Evolutionary conservation across 2,113 vertebrate genomes (phyloP).

Genomic region (Chrysochloris asiatica): DNA sequence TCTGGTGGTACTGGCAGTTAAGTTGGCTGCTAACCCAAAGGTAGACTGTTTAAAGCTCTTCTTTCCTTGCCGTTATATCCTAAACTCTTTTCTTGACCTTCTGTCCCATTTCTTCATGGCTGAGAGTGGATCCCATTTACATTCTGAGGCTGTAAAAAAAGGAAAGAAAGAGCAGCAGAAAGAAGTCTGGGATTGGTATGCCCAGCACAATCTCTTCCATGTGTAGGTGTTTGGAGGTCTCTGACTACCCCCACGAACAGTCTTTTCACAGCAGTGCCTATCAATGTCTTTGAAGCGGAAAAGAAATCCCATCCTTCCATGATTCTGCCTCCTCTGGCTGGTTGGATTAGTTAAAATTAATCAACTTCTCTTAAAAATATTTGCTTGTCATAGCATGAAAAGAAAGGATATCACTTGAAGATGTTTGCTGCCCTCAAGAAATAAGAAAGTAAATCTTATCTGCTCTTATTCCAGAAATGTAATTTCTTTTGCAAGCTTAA

Average conservation of each 20-base stretch:
- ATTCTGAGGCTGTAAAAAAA: accelerated
- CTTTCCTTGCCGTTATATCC: not conserved
- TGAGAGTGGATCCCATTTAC: too few relatives aligned
- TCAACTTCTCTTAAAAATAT: constrained; percentile 50
- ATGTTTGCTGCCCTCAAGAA: constrained; percentile 58
- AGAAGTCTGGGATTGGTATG: not conserved
- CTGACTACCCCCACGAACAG: accelerated
- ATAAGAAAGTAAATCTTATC: constrained; percentile 42
- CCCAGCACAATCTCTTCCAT: not conserved
- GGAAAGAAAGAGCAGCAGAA: not conserved
- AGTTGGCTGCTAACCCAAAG: not conserved
- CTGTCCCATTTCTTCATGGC: not conserved
- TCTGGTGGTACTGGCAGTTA: not conserved
- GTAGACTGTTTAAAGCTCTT: not conserved
- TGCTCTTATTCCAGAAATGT: constrained; percentile 62
- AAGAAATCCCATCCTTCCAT: constrained; percentile 48
- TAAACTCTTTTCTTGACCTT: not conserved
- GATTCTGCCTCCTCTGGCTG: constrained; percentile 63
- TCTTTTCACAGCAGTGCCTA: constrained; percentile 20
- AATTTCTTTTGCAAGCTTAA: constrained; percentile 63
- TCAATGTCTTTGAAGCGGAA: constrained; percentile 55
- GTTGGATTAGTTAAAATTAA: constrained; percentile 78
- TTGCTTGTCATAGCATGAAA: constrained; percentile 62
- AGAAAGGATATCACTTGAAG: constrained; percentile 67
- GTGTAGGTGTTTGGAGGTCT: accelerated